Evolutionary conservation across 2,888 invertebrate genomes (phyloP), one percentile per base, ranked within the genome.

Genomic region (Chorisops tibialis): DNA sequence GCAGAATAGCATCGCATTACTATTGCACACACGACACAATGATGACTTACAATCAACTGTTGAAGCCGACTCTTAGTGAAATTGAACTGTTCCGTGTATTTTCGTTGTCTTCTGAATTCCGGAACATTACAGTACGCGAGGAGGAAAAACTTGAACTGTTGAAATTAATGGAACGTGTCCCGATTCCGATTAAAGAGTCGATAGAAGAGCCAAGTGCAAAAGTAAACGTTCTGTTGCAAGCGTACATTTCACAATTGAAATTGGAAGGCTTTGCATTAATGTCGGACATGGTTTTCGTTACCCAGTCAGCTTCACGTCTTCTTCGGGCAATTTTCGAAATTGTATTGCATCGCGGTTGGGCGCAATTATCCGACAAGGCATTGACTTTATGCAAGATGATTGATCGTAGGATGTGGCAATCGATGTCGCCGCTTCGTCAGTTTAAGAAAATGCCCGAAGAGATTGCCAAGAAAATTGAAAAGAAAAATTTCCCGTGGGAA

Each of bases 221-320:
- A 70, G 88, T 96, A 24, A 97, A 97, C 76, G 95, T 96, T 7
- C 79, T 98, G 1, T 82, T 97, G 0, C 97, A 99, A 77, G 96
- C 98, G 0, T 99, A 97, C 79, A 98, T 99, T 67, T 99, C 98
- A 0, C 97, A 98, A 77, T 79, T 99, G 68, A 98, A 97, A 79
- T 81, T 99, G 60, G 99, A 99, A 73, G 98, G 99, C 0, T 98
- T 99, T 77, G 97, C 98, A 0, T 81, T 99, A 2, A 97, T 98
- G 93, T 93, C 96, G 0, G 99, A 99, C 76, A 99, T 99, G 98
- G 96, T 98, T 3, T 99, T 94, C 75, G 93, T 99, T 0, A 97
- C 98, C 0, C 99, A 99, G 78, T 96, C 96, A 0, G 99, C 99
- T 0, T 89, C 93, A 2, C 83, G 99, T 50, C 82, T 99, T 48